Evolutionary conservation across 2,888 invertebrate species (phyloP).

Genomic region (Imbricaverruca yamaguchii): DNA sequence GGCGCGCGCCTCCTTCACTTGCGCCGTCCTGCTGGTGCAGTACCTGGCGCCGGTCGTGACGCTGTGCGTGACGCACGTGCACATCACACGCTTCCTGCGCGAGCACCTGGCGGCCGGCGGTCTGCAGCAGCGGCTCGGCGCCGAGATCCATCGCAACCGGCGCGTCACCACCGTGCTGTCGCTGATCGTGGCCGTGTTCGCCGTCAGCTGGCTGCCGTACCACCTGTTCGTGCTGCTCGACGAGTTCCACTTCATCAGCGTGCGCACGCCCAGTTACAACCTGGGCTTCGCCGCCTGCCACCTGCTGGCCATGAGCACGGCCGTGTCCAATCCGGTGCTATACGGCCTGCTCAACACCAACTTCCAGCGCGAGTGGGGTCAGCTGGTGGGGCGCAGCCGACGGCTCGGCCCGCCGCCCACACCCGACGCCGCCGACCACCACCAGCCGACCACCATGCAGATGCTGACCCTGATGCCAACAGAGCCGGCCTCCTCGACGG

Average conservation of each 20-base stretch:
- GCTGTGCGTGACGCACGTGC: slow-evolving; percentile 45
- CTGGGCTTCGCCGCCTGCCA: slow-evolving; percentile 48
- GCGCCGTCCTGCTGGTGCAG: slow-evolving; percentile 45
- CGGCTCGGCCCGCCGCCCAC: no score
- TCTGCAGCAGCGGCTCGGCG: slow-evolving; percentile 26
- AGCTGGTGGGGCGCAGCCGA: slow-evolving; percentile 30
- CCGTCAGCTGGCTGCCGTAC: slow-evolving; percentile 51
- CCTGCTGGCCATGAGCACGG: slow-evolving; percentile 50
- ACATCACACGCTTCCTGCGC: slow-evolving; percentile 43
- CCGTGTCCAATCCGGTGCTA: slow-evolving; percentile 52
- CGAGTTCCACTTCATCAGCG: slow-evolving; percentile 38
- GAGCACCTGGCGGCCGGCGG: slow-evolving; percentile 37
- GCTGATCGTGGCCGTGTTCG: slow-evolving; percentile 50
- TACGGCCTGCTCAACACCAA: slow-evolving; percentile 56
- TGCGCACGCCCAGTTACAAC: slow-evolving; percentile 28
- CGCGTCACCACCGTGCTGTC: slow-evolving; percentile 46
- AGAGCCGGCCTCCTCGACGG: not conserved
- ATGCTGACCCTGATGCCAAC: not conserved
- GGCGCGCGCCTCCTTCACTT: slow-evolving; percentile 42
- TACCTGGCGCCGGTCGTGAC: slow-evolving; percentile 47
- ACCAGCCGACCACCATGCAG: not conserved
- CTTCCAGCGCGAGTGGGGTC: slow-evolving; percentile 45
- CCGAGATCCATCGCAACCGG: slow-evolving; percentile 36
- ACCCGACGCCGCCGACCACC: slow-evolving; percentile 22
- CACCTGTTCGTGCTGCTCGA: slow-evolving; percentile 48